Conservation (phyloP, 2,113 vertebrate genomes). For the Menidia beryllina region DNA sequence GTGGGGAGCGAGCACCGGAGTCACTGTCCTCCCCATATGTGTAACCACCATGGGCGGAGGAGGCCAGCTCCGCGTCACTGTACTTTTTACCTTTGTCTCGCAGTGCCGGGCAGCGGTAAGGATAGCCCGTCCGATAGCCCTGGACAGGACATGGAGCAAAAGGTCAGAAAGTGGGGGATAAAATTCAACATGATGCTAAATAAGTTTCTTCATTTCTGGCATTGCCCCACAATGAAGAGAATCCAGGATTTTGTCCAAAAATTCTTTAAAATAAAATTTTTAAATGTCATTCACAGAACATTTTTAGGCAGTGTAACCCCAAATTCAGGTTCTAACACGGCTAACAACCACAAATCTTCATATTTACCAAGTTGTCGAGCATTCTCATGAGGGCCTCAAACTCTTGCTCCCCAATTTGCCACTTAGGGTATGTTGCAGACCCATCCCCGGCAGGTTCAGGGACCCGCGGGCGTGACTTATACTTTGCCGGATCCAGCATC, state of each 20-base stretch:
- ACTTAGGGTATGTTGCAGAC: slow-evolving; percentile 85
- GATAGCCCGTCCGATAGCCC: slow-evolving; percentile 98
- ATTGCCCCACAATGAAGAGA: not conserved
- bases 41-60: slow-evolving; percentile 90
- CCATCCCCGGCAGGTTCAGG: slow-evolving; percentile 87
- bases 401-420: slow-evolving; percentile 97
- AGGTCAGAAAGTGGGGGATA: not conserved
- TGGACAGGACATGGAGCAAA: slow-evolving; percentile 50
- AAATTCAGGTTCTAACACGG: too few species aligned
- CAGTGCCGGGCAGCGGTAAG: slow-evolving; percentile 95
- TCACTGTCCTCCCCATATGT: slow-evolving; percentile 94
- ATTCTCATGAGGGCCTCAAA: slow-evolving; percentile 98
- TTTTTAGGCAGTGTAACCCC: too few species aligned
- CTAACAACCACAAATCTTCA: not conserved
- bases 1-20: slow-evolving; percentile 94
- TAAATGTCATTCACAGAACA: too few species aligned
- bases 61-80: slow-evolving; percentile 93
- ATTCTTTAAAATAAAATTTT: too few species aligned
- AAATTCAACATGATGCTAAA: not conserved
- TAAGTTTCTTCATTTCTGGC: not conserved
- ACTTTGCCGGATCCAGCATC: slow-evolving; percentile 93
- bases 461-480: slow-evolving; percentile 89
- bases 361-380: slow-evolving; percentile 97
- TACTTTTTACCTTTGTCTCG: slow-evolving; percentile 96
- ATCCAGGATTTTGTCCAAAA: not conserved